Percentiles rank a stretch among this genome's conserved stretches.
Conservation (phyloP, 2,888 invertebrate genomes). For the Mantis religiosa region DNA sequence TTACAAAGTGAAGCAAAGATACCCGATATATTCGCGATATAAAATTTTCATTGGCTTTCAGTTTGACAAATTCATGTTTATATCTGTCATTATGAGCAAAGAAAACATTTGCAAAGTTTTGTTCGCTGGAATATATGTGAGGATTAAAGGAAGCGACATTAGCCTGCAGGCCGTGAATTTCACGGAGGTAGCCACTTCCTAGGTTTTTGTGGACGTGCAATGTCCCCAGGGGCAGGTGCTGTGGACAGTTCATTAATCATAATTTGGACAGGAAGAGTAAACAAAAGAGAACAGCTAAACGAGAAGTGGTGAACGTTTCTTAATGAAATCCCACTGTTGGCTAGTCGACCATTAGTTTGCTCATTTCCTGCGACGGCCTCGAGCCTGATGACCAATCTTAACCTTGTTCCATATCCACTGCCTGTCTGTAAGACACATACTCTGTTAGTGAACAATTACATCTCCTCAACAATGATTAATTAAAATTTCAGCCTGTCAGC, state of each 20-base stretch:
- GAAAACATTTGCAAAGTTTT: too few species aligned
- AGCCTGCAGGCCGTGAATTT: neutral
- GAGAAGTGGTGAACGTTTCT: neutral
- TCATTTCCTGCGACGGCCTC: neutral
- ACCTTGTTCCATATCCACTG: neutral
- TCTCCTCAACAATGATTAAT: neutral
- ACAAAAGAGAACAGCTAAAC: constrained; percentile 13
- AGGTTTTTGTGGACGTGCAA: neutral
- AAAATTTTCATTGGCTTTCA: too few species aligned
- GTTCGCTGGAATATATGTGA: too few species aligned
- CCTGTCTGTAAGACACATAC: neutral
- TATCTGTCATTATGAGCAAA: too few species aligned
- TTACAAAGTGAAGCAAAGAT: too few species aligned
- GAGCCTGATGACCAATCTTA: neutral
- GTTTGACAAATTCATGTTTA: too few species aligned
- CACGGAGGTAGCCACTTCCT: neutral
- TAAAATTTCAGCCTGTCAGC: neutral
- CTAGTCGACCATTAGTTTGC: neutral
- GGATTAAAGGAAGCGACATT: neutral
- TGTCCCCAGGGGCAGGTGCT: neutral
- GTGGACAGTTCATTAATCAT: constrained; percentile 21
- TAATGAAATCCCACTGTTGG: constrained; percentile 7
- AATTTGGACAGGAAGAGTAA: constrained; percentile 20
- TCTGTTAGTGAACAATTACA: neutral
- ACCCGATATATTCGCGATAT: too few species aligned